Base-by-base conservation (phyloP, 37 sponge, comb jelly and placozoan genomes). In the Tethya wilhelma region DNA sequence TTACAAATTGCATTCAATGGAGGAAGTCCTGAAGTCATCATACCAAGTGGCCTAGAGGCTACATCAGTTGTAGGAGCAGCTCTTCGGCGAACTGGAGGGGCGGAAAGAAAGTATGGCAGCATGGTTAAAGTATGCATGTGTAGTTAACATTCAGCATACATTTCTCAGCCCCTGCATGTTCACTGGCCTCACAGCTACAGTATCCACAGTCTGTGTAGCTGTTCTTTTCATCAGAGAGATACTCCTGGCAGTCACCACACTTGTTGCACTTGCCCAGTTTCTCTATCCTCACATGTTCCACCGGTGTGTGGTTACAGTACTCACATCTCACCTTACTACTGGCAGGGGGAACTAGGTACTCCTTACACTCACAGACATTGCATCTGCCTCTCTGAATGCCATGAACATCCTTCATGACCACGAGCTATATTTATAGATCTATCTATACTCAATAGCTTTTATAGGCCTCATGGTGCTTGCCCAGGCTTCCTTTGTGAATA, bases 341-440 rank as follows among this genome's bases (percentile, higher is more conserved):
- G 4, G 30, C n/a, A 32, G n/a, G n/a, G n/a, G n/a, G n/a, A n/a
- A n/a, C n/a, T 12, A 32, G 29, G 73, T 83, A 89, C 67, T 78
- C 89, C 26, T 73, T 60, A 29, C 89, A 89, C 66, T 89, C 83
- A 43, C 86, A 85, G 37, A 22, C 0, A 45, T 79, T 89, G 53
- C 89, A 89, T 34, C 78, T 89, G 6, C 89, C 89, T 28, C 89
- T 42, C 72, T 60, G 64, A 32, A 83, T 41, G 8, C 89, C 89
- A 41, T 77, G 73, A 22, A 71, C n/a, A 67, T 89, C 89, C 78
- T 89, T 89, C 88, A 88, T 88, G n/a, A n/a, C n/a, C n/a, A n/a
- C n/a, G n/a, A n/a, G n/a, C n/a, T n/a, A n/a, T n/a, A n/a, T n/a
- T n/a, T n/a, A n/a, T n/a, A n/a, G n/a, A n/a, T n/a, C n/a, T n/a